Conservation (phyloP, 2,113 vertebrate species). For the Conger conger region DNA sequence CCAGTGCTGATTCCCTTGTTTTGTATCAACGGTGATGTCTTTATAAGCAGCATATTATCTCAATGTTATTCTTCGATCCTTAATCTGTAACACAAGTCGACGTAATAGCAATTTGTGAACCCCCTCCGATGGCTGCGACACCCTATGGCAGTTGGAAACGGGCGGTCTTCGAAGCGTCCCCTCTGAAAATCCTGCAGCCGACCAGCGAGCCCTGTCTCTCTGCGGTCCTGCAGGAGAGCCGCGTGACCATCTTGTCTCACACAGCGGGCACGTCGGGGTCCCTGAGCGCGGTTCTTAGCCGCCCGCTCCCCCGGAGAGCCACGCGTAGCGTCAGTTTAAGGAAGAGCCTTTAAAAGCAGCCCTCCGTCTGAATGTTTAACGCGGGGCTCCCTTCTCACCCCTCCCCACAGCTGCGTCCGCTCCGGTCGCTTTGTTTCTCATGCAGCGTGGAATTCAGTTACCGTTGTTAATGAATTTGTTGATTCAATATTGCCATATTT, state of each 20-base stretch:
- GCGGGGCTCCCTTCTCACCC: not conserved
- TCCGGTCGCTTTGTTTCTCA: not conserved
- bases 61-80: not conserved
- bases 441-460: not conserved
- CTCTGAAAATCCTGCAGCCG: too few relatives aligned
- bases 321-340: not conserved
- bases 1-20: not conserved
- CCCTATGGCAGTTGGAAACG: too few relatives aligned
- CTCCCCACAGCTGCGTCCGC: not conserved
- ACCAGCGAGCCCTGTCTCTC: too few relatives aligned
- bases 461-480: conserved; percentile 12
- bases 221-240: too few relatives aligned
- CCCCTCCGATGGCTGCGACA: too few relatives aligned
- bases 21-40: not conserved
- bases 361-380: not conserved
- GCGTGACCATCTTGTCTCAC: too few relatives aligned
- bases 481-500: not conserved
- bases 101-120: not conserved
- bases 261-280: too few relatives aligned
- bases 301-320: not conserved
- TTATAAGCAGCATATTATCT: not conserved
- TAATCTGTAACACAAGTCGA: not conserved
- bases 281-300: not conserved
- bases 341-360: not conserved
- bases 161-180: too few relatives aligned